Evolutionary conservation across 1,140 invertebrate species (phyloP).

Genomic region (Halictus rubicundus): DNA sequence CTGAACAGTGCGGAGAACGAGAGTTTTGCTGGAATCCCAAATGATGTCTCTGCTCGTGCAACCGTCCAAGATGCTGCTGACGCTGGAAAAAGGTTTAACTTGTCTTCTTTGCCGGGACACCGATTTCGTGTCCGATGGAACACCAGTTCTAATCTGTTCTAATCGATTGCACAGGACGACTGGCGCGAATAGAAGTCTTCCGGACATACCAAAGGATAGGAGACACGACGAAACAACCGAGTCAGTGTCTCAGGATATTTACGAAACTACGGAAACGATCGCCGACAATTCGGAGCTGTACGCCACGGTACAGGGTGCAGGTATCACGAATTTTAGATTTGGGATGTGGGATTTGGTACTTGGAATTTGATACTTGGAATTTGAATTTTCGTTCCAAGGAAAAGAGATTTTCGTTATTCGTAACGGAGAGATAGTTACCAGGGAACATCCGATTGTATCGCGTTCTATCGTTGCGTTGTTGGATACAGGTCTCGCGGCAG

Average conservation of each 20-base stretch:
- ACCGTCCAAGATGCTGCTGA: conserved; percentile 73
- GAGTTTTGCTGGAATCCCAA: conserved; percentile 72
- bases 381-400: too few species aligned
- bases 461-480: background rate
- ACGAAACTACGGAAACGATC: conserved; percentile 77
- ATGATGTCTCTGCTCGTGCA: conserved; percentile 67
- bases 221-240: conserved; percentile 71
- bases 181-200: conserved; percentile 84
- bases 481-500: conserved; percentile 63
- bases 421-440: too few species aligned
- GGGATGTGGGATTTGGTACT: too few species aligned
- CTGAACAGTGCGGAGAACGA: conserved; percentile 77
- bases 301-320: conserved; percentile 84
- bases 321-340: conserved; percentile 46
- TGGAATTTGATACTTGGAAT: too few species aligned
- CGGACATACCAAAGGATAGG: conserved; percentile 83
- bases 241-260: conserved; percentile 76
- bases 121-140: background rate
- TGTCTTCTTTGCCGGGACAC: background rate
- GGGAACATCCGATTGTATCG: too few species aligned
- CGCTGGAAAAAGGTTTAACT: conserved; percentile 76
- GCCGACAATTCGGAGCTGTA: conserved; percentile 85
- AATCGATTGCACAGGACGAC: conserved; percentile 70
- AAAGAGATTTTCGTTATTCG: too few species aligned
- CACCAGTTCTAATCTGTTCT: background rate